phyloP scores from a whole-genome alignment of 2,113 vertebrate species.

The Scortum barcoo region DNA sequence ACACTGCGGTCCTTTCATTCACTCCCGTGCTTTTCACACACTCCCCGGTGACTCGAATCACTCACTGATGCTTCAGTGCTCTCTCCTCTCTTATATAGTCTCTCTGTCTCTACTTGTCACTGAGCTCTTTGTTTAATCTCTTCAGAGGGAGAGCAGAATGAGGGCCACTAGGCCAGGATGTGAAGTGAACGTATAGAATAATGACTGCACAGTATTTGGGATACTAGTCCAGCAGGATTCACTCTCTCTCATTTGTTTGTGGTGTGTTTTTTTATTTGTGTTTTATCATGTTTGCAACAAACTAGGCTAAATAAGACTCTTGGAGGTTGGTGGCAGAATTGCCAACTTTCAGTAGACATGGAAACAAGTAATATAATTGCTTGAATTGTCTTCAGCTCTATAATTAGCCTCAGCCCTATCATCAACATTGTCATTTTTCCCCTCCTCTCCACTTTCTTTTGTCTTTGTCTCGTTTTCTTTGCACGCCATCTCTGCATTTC shows the following conservation, averaged over 20 bases:
- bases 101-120: constrained; percentile 60
- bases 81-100: constrained; percentile 40
- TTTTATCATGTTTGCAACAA: constrained; percentile 36
- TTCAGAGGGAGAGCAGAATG: constrained; percentile 44
- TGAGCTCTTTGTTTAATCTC: constrained; percentile 65
- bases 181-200: constrained; percentile 48
- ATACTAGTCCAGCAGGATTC: constrained; percentile 10
- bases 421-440: constrained; percentile 14
- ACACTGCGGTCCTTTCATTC: constrained; percentile 68
- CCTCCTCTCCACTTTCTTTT: not conserved
- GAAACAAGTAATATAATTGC: constrained; percentile 42
- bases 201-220: constrained; percentile 30
- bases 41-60: constrained; percentile 57
- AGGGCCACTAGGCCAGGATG: constrained; percentile 61
- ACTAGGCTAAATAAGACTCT: constrained; percentile 47
- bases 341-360: constrained; percentile 32
- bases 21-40: constrained; percentile 50
- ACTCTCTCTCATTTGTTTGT: constrained; percentile 18
- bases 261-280: constrained; percentile 18
- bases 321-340: constrained; percentile 6
- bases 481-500: constrained; percentile 4
- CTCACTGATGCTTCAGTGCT: constrained; percentile 49
- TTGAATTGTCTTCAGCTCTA: constrained; percentile 27
- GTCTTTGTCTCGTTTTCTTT: constrained; percentile 21
- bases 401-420: constrained; percentile 21